These are phyloP conservation scores for Oryzias sinensis DNA, from an alignment of 2,797 vertebrate species.

Conservation along the genomic window DNA sequence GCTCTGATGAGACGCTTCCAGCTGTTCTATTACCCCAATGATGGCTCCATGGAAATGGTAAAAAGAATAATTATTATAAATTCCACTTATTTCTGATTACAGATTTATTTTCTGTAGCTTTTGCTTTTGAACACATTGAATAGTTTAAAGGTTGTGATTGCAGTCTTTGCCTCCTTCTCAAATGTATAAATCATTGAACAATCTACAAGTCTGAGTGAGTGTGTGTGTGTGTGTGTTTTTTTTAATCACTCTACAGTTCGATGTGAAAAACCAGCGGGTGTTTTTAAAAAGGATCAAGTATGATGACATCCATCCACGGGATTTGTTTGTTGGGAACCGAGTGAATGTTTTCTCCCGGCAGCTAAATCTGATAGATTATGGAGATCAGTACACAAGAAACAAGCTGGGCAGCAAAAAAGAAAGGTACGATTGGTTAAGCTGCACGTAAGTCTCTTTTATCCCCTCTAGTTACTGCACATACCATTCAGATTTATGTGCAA, in stretches of 20 bases:
- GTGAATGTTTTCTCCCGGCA: conserved; percentile 91
- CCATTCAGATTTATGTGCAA: conserved; percentile 5
- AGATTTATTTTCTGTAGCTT: no score
- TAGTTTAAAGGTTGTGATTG: no score
- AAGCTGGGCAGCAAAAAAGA: conserved; percentile 91
- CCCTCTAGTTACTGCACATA: conserved; percentile 10
- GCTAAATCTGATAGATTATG: conserved; percentile 89
- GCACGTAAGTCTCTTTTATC: conserved; percentile 4
- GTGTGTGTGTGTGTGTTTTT: neutral
- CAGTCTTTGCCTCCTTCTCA: no score
- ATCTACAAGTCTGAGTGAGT: no score
- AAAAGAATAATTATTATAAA: conserved; percentile 4
- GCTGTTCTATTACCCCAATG: conserved; percentile 90
- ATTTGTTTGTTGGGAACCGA: conserved; percentile 91
- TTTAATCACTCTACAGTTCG: conserved; percentile 77
- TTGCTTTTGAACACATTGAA: no score
- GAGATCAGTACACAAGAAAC: conserved; percentile 90
- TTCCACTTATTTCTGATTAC: neutral
- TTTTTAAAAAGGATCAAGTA: conserved; percentile 89
- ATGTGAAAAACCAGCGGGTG: conserved; percentile 89
- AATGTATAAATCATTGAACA: no score
- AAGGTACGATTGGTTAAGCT: conserved; percentile 73
- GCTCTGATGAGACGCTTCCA: conserved; percentile 88
- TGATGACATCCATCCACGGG: conserved; percentile 81
- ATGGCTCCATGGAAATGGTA: conserved; percentile 95